Evolutionary conservation across 2,888 invertebrate species (phyloP), one percentile per base, ranked within the genome.

Genomic region (Pachycephus smyrnensis): DNA sequence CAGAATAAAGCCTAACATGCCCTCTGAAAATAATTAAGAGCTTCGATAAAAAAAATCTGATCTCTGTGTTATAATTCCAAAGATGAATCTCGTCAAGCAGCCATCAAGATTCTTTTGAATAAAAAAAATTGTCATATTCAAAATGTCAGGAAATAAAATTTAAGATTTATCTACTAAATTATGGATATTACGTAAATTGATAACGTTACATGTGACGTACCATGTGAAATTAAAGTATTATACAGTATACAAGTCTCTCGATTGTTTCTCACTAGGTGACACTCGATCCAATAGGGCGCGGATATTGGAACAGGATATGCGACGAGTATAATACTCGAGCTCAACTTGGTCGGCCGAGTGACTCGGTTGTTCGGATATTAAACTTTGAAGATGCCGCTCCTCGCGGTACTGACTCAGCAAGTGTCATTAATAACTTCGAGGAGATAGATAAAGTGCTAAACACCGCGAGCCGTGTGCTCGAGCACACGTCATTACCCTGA

Each of bases 361-460:
- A 88, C 86, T 88, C 84, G 84, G 84, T 85, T 87, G 83, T 84
- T 86, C 88, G 86, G 89, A 89, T 89, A 89, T 89, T 89, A 89
- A 89, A 89, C 87, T 89, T 86, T 89, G 89, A 89, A 89, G 89
- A 87, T 86, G 84, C 84, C 84, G 81, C 83, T 82, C 78, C 79
- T 82, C 79, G 81, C 76, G 79, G 80, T 83, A 86, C 87, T 87
- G 89, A 89, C 85, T 89, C 89, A 89, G 89, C 89, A 87, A 88
- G 86, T 88, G 88, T 89, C 89, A 89, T 89, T 89, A 89, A 89
- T 89, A 89, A 89, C 83, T 87, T 85, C 85, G 80, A 85, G 69
- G 68, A 73, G 37, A 86, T 84, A 86, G 88, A 89, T 89, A 89
- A 88, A 89, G 88, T 87, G 87, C 83, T 88, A 88, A 89, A 89